These are phyloP conservation scores for Dendrolimus kikuchii DNA, from an alignment of 1,140 invertebrate genomes.

Conservation along the genomic window DNA sequence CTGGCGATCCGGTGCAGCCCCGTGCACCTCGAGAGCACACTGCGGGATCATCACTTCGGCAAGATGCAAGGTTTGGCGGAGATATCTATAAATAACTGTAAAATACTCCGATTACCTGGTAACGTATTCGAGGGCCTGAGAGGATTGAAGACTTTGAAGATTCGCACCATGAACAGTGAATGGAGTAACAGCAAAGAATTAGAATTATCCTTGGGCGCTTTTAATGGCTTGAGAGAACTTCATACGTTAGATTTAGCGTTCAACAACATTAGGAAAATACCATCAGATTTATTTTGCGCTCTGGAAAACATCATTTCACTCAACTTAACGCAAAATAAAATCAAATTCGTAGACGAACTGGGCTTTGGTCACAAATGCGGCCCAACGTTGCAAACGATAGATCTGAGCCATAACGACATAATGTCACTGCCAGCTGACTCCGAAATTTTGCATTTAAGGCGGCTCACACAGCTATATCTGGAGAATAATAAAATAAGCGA, in stretches of 20 bases:
- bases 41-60: constrained; percentile 77
- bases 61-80: constrained; percentile 80
- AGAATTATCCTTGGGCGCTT: constrained; percentile 75
- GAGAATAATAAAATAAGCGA: constrained; percentile 83
- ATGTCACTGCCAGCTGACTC: constrained; percentile 78
- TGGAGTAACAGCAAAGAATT: constrained; percentile 78
- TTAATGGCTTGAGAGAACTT: constrained; percentile 78
- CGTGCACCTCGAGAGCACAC: constrained; percentile 78
- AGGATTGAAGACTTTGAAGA: constrained; percentile 78
- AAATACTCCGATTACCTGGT: constrained; percentile 79
- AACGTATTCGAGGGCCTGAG: constrained; percentile 80
- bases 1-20: constrained; percentile 79
- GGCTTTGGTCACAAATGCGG: constrained; percentile 75
- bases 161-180: constrained; percentile 79
- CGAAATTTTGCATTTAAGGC: constrained; percentile 76
- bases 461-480: constrained; percentile 81
- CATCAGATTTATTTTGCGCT: constrained; percentile 80
- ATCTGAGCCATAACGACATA: constrained; percentile 82
- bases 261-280: constrained; percentile 82
- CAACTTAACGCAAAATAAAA: constrained; percentile 83
- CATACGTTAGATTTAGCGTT: constrained; percentile 80
- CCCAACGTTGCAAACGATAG: constrained; percentile 77
- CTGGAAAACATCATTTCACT: constrained; percentile 81
- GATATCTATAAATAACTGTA: constrained; percentile 80
- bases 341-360: constrained; percentile 78